Evolutionary conservation across 2,113 vertebrate genomes (phyloP).

Genomic region (Channa maculata): DNA sequence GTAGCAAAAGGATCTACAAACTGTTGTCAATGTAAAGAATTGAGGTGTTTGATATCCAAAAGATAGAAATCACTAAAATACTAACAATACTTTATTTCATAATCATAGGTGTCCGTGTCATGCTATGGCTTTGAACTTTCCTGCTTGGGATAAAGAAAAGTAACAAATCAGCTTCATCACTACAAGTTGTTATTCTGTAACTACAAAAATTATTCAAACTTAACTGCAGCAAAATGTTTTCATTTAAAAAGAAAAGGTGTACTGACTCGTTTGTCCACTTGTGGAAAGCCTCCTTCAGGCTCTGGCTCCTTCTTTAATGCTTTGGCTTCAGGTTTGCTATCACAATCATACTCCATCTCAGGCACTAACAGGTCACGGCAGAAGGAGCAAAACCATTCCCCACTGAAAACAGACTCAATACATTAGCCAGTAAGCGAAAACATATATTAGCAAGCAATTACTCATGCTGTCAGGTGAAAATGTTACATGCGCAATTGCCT

Average conservation of each 20-base stretch:
- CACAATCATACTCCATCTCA: slow-evolving; percentile 88
- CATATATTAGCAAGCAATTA: background rate
- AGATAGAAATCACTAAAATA: too few species aligned
- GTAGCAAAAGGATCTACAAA: too few species aligned
- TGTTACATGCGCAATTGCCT: background rate
- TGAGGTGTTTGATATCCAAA: too few species aligned
- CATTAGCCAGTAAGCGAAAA: slow-evolving; percentile 9
- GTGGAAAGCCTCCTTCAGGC: slow-evolving; percentile 73
- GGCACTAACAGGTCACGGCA: slow-evolving; percentile 86
- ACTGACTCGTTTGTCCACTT: slow-evolving; percentile 86
- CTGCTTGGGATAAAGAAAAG: background rate
- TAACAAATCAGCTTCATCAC: background rate
- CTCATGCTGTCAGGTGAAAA: slow-evolving; percentile 28
- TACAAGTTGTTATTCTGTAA: background rate
- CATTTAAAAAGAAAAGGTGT: background rate
- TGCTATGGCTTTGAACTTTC: background rate
- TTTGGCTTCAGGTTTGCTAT: slow-evolving; percentile 81
- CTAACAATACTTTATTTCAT: too few species aligned
- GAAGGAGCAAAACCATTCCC: slow-evolving; percentile 90
- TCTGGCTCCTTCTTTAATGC: slow-evolving; percentile 55
- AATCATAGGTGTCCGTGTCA: background rate
- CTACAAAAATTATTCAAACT: background rate
- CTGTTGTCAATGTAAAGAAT: too few species aligned
- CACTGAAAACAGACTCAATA: slow-evolving; percentile 73
- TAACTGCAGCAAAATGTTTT: background rate